Evolutionary conservation across 2,888 invertebrate genomes (phyloP), one percentile per base, ranked within the genome.

Genomic region (Tipula lateralis): DNA sequence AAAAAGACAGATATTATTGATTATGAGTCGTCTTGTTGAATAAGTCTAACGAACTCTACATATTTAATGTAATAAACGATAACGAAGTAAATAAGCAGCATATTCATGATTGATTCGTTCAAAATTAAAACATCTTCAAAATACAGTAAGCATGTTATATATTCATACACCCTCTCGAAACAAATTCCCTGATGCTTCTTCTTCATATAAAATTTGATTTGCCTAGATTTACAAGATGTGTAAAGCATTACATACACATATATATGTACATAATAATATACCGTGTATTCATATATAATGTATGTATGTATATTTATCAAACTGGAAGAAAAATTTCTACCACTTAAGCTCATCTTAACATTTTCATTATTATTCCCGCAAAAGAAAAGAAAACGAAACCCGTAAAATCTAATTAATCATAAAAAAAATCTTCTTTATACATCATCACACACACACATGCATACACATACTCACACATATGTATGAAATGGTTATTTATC

Each of bases 381-480:
- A 7, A 66, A 12, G 24, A 66, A 12, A n/a, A 12, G 9, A 66
- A 3, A 39, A 66, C 19, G 66, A 66, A 66, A 66, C 66, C 66
- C 66, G 24, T 66, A 66, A 66, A 66, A 66, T 66, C 66, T 66
- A 66, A 66, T 66, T 66, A 66, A 66, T 66, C 66, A 66, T 66
- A 24, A 66, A 66, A 24, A 66, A 66, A 66, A 66, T 7, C 19
- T 24, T 66, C 24, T 66, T 66, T 66, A n/a, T n/a, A 66, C 66
- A 24, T 66, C 66, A 66, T 24, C 66, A 24, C 66, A 50, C 44
- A 50, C 39, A 12, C 13, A 12, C 13, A 12, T 6, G 6, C 1
- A 16, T 4, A 7, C 9, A 66, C 24, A 66, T 66, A 12, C n/a
- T 12, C 1, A 16, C 5, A 7, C 9, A 66, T 66, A 66, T 66